A percentile compares a stretch with the other conserved stretches of the same genome.
phyloP scores from a whole-genome alignment of 2,113 vertebrate genomes.

The Mastomys coucha region DNA sequence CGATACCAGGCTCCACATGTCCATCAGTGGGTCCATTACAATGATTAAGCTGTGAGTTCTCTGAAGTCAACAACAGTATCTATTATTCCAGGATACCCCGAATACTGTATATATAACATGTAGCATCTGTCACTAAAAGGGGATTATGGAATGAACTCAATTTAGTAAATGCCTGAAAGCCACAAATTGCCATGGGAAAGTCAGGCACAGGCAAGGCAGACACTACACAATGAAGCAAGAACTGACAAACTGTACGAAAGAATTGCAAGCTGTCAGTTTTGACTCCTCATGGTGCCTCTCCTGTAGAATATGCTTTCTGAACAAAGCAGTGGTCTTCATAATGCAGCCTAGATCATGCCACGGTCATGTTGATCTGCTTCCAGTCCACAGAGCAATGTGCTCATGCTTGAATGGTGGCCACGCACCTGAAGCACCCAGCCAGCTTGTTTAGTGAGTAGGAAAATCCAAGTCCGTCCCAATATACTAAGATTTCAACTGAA shows the following conservation, averaged over 20 bases:
- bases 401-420: background rate
- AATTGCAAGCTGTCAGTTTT: background rate
- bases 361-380: background rate
- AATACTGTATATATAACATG: background rate
- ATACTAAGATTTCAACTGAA: background rate
- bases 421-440: background rate
- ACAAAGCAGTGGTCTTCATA: background rate
- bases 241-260: background rate
- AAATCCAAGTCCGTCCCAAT: background rate
- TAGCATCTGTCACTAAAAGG: background rate
- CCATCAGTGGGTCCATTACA: background rate
- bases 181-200: conserved; percentile 12
- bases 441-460: background rate
- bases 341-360: background rate
- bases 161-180: background rate
- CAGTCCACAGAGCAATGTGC: background rate
- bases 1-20: background rate
- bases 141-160: background rate
- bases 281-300: background rate
- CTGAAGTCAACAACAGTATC: background rate
- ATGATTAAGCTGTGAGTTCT: background rate
- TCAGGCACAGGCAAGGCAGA: background rate
- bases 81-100: background rate
- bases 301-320: background rate
- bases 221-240: background rate